phyloP scores from a whole-genome alignment of 1,140 invertebrate species.

The Eriocheir sinensis region DNA sequence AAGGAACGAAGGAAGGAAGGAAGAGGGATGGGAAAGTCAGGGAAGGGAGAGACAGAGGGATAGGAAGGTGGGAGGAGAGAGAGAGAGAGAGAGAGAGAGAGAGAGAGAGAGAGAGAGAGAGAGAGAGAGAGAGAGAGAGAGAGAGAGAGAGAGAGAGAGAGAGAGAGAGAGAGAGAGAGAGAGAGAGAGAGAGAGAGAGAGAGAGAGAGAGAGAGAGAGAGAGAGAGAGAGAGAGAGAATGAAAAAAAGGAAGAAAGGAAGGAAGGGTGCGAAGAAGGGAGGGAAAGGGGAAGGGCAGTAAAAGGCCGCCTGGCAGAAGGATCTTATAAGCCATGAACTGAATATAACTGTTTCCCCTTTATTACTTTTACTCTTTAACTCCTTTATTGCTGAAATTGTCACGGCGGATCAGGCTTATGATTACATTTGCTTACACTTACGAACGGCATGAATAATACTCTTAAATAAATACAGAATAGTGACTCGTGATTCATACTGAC shows the following conservation, averaged over 20 bases:
- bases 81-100: background rate
- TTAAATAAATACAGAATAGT: no score
- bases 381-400: no score
- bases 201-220: background rate
- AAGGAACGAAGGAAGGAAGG: background rate
- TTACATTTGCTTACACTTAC: no score
- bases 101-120: background rate
- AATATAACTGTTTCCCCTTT: no score
- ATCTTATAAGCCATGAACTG: no score
- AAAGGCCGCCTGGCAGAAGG: no score
- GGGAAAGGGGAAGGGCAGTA: background rate
- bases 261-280: background rate
- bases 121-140: background rate
- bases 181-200: background rate
- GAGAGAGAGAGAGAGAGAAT: constrained; percentile 22
- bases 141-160: background rate
- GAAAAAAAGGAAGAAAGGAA: background rate
- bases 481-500: no score
- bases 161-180: background rate
- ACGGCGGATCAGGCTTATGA: no score
- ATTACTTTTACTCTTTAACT: no score
- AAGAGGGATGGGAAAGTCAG: background rate
- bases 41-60: background rate
- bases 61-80: background rate
- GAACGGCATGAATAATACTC: no score